Evolutionary conservation across 1,140 invertebrate species (phyloP).

Genomic region (Temnothorax curvispinosus): DNA sequence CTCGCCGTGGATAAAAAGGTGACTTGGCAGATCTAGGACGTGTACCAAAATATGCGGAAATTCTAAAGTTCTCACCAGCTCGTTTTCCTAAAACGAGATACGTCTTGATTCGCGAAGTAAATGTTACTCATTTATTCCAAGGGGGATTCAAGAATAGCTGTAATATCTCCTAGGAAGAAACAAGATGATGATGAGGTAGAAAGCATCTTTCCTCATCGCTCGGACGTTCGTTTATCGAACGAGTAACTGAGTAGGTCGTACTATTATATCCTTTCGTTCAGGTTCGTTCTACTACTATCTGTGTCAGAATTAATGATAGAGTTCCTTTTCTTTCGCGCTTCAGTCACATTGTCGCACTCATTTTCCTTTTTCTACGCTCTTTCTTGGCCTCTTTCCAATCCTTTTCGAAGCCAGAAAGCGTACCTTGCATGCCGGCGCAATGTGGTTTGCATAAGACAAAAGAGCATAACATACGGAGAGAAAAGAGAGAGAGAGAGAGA

Average conservation of each 20-base stretch:
- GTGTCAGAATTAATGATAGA: constrained; percentile 20
- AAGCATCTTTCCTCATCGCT: constrained; percentile 1
- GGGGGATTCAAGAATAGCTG: neutral
- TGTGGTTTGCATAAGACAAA: constrained; percentile 41
- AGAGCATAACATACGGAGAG: neutral
- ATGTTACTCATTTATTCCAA: constrained; percentile 35
- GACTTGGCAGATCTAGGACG: neutral
- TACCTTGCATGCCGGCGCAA: constrained; percentile 26
- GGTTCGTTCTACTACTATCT: constrained; percentile 12
- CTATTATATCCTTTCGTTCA: constrained; percentile 27
- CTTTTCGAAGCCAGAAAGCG: constrained; percentile 7
- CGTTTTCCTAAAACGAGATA: constrained; percentile 21
- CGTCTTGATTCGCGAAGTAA: constrained; percentile 32
- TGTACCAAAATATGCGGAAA: constrained; percentile 4
- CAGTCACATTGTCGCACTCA: constrained; percentile 2
- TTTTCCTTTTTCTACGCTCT: constrained; percentile 5
- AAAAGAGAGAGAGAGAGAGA: neutral
- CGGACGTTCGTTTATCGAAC: constrained; percentile 11
- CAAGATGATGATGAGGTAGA: constrained; percentile 9
- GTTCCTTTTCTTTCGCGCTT: constrained; percentile 14
- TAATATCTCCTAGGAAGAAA: constrained; percentile 10
- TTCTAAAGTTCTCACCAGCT: constrained; percentile 2
- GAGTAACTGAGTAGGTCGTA: constrained; percentile 13
- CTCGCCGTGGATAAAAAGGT: neutral
- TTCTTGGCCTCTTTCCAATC: constrained; percentile 32